Evolutionary conservation across 2,888 invertebrate species (phyloP).

Genomic region (Polyploca ridens): DNA sequence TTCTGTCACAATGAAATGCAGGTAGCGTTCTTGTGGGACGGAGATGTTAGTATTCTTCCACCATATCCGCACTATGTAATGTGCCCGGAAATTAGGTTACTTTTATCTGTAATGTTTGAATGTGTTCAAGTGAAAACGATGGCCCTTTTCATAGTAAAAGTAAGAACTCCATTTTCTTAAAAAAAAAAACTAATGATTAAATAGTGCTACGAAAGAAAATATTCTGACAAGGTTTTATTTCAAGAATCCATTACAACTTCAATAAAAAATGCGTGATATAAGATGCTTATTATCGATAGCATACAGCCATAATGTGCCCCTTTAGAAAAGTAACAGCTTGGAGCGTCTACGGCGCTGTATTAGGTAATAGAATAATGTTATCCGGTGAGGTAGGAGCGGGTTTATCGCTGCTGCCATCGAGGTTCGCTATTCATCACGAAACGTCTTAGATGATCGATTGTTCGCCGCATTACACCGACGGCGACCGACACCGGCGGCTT

Average conservation of each 20-base stretch:
- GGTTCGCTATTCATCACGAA: conserved; percentile 58
- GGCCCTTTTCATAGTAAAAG: too few species aligned
- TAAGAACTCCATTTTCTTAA: too few species aligned
- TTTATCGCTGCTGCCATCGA: conserved; percentile 50
- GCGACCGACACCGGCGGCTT: conserved; percentile 23
- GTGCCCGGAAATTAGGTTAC: neutral
- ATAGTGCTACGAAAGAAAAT: too few species aligned
- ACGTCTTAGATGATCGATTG: conserved; percentile 61
- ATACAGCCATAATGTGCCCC: conserved; percentile 10
- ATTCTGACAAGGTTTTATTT: too few species aligned
- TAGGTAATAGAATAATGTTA: conserved; percentile 42
- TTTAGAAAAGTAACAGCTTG: conserved; percentile 10
- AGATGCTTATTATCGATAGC: conserved; percentile 11
- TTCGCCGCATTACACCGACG: conserved; percentile 34
- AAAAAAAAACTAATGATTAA: too few species aligned
- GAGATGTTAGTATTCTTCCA: neutral
- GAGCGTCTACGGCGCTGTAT: conserved; percentile 15
- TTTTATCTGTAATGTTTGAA: too few species aligned
- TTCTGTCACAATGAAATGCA: neutral
- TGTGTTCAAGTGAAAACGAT: too few species aligned
- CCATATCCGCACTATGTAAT: neutral
- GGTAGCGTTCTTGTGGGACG: neutral
- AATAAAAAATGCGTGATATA: neutral
- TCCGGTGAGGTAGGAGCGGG: conserved; percentile 29
- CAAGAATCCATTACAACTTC: neutral